phyloP scores from a whole-genome alignment of 2,113 vertebrate genomes.

The Saguinus midas region DNA sequence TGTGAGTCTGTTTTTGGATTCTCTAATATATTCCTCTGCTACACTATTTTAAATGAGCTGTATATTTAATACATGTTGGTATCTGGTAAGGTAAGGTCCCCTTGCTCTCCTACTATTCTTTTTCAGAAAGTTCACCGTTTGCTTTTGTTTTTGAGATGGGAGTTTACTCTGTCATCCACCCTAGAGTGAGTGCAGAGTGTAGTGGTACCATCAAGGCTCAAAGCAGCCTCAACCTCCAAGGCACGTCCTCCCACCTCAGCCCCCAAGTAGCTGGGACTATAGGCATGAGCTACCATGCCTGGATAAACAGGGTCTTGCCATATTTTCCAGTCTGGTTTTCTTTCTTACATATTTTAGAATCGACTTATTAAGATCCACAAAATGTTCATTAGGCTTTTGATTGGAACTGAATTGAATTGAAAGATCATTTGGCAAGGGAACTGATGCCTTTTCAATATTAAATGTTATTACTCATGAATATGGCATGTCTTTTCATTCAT shows the following conservation, averaged over 20 bases:
- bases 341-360: slow-evolving; percentile 1
- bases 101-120: neutral
- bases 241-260: too few relatives aligned
- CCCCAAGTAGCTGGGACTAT: too few relatives aligned
- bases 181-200: too few relatives aligned
- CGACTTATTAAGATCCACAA: slow-evolving; percentile 1
- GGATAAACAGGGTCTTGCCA: neutral
- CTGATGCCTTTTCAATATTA: neutral
- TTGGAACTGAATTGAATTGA: neutral
- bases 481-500: neutral
- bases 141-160: too few relatives aligned
- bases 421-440: neutral
- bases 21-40: neutral
- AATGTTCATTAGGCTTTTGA: neutral
- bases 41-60: neutral
- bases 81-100: neutral
- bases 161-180: too few relatives aligned
- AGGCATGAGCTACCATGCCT: too few relatives aligned
- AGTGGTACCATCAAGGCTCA: too few relatives aligned
- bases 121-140: neutral
- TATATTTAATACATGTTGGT: neutral
- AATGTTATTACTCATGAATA: neutral
- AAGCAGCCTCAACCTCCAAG: too few relatives aligned
- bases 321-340: neutral
- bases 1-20: neutral